Conservation (phyloP, 2,113 vertebrate genomes). For the Hassar affinis region DNA sequence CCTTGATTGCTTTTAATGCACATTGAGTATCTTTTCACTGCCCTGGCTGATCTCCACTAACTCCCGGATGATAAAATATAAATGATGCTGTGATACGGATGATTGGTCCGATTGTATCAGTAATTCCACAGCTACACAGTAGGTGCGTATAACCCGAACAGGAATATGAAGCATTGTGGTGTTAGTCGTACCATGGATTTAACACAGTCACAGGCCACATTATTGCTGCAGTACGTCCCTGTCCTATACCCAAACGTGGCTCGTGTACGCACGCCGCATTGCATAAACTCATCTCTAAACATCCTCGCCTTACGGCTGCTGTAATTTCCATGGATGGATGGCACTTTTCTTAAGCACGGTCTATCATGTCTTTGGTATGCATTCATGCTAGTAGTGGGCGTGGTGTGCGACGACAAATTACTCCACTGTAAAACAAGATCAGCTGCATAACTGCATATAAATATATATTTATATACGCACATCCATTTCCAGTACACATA, state of each 20-base stretch:
- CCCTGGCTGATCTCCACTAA: neutral
- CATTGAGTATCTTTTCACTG: neutral
- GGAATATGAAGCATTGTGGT: neutral
- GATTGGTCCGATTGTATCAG: neutral
- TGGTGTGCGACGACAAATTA: conserved; percentile 56
- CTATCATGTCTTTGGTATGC: conserved; percentile 43
- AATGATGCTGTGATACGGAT: conserved; percentile 11
- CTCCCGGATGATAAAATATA: too few species aligned
- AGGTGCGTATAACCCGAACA: neutral
- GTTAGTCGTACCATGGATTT: neutral
- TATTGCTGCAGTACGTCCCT: neutral
- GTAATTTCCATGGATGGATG: conserved; percentile 32
- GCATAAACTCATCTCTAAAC: conserved; percentile 34
- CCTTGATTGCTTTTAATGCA: neutral
- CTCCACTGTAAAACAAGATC: conserved; percentile 62
- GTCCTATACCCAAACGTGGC: neutral
- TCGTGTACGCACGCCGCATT: conserved; percentile 14
- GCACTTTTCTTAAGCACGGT: conserved; percentile 51
- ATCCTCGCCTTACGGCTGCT: conserved; percentile 58
- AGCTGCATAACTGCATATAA: conserved; percentile 57
- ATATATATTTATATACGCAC: conserved; percentile 52
- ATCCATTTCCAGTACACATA: conserved; percentile 44
- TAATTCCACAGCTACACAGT: neutral
- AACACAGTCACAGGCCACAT: neutral
- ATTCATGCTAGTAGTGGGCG: conserved; percentile 57